Evolutionary conservation across 2,797 vertebrate genomes (phyloP), one percentile per base, ranked within the genome.

Genomic region (Clarias pachynema): DNA sequence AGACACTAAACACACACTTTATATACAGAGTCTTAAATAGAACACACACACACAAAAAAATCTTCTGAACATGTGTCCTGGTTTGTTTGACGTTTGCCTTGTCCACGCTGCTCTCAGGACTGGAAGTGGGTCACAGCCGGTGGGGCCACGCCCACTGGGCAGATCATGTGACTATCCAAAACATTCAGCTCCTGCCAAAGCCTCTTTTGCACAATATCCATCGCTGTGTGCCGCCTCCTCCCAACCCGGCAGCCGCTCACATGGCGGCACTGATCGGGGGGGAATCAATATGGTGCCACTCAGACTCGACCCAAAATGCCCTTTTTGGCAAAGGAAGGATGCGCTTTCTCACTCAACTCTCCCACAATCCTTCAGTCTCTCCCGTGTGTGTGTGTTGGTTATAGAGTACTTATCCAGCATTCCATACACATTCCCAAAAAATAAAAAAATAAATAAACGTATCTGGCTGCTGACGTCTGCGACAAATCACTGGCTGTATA

Each of bases 1-100:
- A 7, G 49, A 56, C 7, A 56, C 73, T 5, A 73, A 49, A 26
- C 24, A 53, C 44, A 73, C 72, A 74, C n/a, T 53, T 53, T 73
- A 77, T 77, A 77, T 77, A 18, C 16, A 22, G 4, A 9, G n/a
- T 4, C 16, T 40, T 40, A 40, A 8, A 40, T 40, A 40, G 8
- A 40, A 8, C 40, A 8, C 40, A 40, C 40, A 37, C 37, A 40
- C 40, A 2, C 8, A 72, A 20, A 60, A 49, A 14, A 12, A 20
- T 0, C 37, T 74, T 10, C 18, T 77, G 29, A 31, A 62, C 1
- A 3, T 4, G 75, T 16, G 75, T 59, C 18, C 14, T 40, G 56
- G 89, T 87, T 90, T 85, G 92, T 92, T 89, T 83, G 93, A 94
- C 94, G 94, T 93, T 94, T 95, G 94, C 94, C 94, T 86, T 88